phyloP scores from a whole-genome alignment of 2,113 vertebrate species.

The Gopherus flavomarginatus region DNA sequence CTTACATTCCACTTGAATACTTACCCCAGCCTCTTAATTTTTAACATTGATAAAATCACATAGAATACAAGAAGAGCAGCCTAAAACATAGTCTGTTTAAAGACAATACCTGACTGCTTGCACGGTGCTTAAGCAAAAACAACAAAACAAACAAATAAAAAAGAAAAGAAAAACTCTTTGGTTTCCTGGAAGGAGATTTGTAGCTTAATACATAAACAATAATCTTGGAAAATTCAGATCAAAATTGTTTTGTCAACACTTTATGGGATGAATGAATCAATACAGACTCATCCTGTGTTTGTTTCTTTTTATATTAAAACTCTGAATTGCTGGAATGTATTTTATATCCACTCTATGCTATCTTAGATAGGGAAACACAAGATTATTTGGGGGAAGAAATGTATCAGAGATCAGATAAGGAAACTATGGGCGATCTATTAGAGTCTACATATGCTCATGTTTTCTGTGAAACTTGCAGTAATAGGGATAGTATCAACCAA shows the following conservation, averaged over 20 bases:
- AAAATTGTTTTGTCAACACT: neutral
- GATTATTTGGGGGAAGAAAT: neutral
- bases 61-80: neutral
- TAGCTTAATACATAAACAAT: neutral
- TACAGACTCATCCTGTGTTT: neutral
- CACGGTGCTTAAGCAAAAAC: neutral
- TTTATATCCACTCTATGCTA: neutral
- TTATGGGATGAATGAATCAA: neutral
- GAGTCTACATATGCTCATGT: accelerated
- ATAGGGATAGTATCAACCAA: neutral
- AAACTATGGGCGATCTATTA: neutral
- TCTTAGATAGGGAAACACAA: neutral
- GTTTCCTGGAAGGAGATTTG: neutral
- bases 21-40: neutral
- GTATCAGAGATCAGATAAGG: neutral
- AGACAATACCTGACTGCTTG: neutral
- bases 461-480: neutral
- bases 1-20: neutral
- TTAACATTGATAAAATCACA: neutral
- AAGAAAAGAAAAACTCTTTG: neutral
- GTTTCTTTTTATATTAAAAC: neutral
- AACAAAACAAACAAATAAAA: neutral
- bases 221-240: neutral
- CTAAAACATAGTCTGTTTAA: neutral
- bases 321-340: neutral